Percentiles rank a stretch among this genome's conserved stretches.
Conservation (phyloP, 2,797 vertebrate species). For the Gallinago solitaria region DNA sequence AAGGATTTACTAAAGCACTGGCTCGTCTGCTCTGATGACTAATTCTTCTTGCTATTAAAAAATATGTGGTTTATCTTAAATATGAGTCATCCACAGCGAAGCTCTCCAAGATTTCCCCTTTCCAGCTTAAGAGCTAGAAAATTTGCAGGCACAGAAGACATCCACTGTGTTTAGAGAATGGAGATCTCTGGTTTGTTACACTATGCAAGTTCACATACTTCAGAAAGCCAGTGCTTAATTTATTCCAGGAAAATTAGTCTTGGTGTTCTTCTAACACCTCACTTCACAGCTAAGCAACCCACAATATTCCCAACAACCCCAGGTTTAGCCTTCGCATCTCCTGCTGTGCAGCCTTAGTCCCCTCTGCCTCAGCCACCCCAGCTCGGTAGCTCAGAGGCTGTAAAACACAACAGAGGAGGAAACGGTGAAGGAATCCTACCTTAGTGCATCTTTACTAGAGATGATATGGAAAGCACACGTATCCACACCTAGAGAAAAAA, state of each 20-base stretch:
- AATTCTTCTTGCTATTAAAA: conserved; percentile 50
- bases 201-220: not conserved
- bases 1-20: conserved; percentile 36
- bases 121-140: conserved; percentile 10
- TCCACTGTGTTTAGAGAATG: not conserved
- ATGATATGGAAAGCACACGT: not conserved
- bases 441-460: not conserved
- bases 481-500: not conserved
- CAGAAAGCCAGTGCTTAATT: not conserved
- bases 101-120: conserved; percentile 29
- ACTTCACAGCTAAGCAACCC: not conserved
- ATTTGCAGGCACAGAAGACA: not conserved
- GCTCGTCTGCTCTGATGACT: not conserved
- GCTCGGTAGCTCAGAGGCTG: not conserved
- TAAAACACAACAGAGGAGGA: not conserved
- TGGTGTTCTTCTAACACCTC: not conserved
- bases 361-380: not conserved
- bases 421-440: not conserved
- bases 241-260: conserved; percentile 23
- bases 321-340: not conserved
- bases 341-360: not conserved
- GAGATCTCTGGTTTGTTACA: not conserved
- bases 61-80: conserved; percentile 17
- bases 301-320: not conserved
- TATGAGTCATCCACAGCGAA: conserved; percentile 25